Percentiles rank a stretch among this genome's conserved stretches.
Evolutionary conservation across 2,888 invertebrate genomes (phyloP).

Genomic region (Caenorhabditis japonica): DNA sequence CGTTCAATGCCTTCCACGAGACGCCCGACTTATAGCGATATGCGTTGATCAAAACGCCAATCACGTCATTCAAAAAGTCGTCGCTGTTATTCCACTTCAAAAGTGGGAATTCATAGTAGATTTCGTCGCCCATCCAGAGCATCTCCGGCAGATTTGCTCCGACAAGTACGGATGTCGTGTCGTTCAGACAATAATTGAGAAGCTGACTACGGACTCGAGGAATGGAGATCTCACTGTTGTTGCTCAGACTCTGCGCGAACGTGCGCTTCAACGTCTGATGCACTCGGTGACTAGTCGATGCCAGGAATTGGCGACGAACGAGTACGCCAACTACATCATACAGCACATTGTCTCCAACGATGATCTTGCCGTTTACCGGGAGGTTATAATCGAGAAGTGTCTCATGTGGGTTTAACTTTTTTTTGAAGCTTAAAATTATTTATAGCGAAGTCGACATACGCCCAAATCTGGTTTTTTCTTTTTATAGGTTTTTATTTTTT

Average conservation of each 20-base stretch:
- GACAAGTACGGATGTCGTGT: conserved; percentile 67
- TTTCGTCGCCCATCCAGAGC: conserved; percentile 25
- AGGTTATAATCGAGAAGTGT: conserved; percentile 64
- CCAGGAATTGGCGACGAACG: conserved; percentile 63
- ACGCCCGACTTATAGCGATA: conserved; percentile 56
- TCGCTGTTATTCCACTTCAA: conserved; percentile 20
- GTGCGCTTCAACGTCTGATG: conserved; percentile 53
- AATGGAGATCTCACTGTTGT: conserved; percentile 22
- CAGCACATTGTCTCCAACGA: conserved; percentile 66
- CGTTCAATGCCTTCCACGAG: conserved; percentile 33
- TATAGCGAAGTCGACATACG: too few species aligned
- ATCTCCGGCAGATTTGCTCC: conserved; percentile 48
- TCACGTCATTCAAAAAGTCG: conserved; percentile 70
- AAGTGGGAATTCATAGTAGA: conserved; percentile 49
- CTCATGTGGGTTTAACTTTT: conserved; percentile 58
- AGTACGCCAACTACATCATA: conserved; percentile 75
- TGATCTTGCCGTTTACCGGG: conserved; percentile 57
- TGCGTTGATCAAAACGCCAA: conserved; percentile 71
- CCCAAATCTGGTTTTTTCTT: too few species aligned
- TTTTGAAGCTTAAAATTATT: background rate
- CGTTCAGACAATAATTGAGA: conserved; percentile 62
- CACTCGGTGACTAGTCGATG: conserved; percentile 35
- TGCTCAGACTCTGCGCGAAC: conserved; percentile 20
- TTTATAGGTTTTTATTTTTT: too few species aligned
- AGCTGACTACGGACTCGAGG: conserved; percentile 41